Conservation (phyloP, 2,888 invertebrate genomes). For the Cephonodes hylas region DNA sequence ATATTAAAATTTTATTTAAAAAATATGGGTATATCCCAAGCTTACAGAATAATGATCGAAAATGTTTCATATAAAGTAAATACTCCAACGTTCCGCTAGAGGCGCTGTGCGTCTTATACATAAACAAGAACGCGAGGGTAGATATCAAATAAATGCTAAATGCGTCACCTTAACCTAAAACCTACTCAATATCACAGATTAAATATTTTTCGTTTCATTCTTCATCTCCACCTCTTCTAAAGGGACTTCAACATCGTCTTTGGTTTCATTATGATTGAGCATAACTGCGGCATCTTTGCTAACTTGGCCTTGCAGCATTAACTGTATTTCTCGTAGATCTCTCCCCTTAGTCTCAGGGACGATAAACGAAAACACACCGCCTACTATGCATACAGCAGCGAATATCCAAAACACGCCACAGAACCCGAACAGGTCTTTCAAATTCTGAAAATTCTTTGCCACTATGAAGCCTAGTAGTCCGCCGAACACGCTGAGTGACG, state of each 20-base stretch:
- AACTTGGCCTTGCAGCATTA: conserved; percentile 55
- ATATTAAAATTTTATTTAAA: too few species aligned
- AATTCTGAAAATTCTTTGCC: conserved; percentile 66
- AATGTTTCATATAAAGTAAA: too few species aligned
- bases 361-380: conserved; percentile 59
- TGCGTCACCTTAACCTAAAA: too few species aligned
- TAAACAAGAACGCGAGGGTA: too few species aligned
- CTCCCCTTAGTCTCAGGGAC: conserved; percentile 79
- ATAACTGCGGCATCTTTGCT: conserved; percentile 12
- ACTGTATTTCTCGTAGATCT: conserved; percentile 74
- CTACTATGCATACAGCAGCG: conserved; percentile 59
- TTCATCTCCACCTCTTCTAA: neutral
- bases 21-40: too few species aligned
- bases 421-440: conserved; percentile 61
- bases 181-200: neutral
- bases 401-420: conserved; percentile 70
- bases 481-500: conserved; percentile 61
- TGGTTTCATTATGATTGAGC: conserved; percentile 11
- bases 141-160: too few species aligned
- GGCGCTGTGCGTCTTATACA: too few species aligned
- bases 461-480: conserved; percentile 66
- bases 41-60: too few species aligned
- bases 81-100: too few species aligned
- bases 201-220: neutral
- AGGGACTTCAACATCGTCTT: conserved; percentile 19